Evolutionary conservation across 1,140 invertebrate species (phyloP).

Genomic region (Pseudomyrmex cubaensis): DNA sequence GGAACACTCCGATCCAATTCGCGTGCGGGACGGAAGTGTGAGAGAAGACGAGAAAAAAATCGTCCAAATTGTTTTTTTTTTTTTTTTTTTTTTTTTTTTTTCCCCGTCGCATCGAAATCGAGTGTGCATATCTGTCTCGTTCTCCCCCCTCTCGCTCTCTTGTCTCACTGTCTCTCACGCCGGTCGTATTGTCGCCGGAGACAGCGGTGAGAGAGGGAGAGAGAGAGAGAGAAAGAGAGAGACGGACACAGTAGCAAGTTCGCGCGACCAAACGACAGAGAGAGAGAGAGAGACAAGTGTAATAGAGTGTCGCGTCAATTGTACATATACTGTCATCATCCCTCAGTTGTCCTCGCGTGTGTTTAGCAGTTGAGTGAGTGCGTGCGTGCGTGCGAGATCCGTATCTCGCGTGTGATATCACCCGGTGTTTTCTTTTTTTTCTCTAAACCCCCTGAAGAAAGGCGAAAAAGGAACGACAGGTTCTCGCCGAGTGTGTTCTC

Average conservation of each 20-base stretch:
- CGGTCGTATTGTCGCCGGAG: slow-evolving; percentile 22
- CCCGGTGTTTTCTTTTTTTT: no score
- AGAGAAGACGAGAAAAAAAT: slow-evolving; percentile 57
- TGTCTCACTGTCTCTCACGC: slow-evolving; percentile 41
- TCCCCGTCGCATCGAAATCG: slow-evolving; percentile 62
- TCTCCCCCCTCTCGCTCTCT: slow-evolving; percentile 52
- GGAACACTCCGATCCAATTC: neutral
- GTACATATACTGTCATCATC: neutral
- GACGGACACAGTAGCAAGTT: neutral
- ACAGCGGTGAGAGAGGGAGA: slow-evolving; percentile 29
- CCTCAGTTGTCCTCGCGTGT: neutral
- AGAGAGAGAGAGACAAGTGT: neutral
- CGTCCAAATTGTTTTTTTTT: slow-evolving; percentile 21
- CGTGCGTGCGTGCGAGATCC: neutral
- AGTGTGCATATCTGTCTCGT: slow-evolving; percentile 49
- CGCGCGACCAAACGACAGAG: slow-evolving; percentile 8
- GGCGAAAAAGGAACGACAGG: no score
- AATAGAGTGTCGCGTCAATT: neutral
- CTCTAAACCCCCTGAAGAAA: no score
- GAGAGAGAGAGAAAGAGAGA: slow-evolving; percentile 41
- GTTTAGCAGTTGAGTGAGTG: neutral
- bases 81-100: neutral
- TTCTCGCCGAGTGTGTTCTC: neutral
- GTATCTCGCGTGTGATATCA: neutral
- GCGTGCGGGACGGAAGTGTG: slow-evolving; percentile 27